Evolutionary conservation across 2,797 vertebrate species (phyloP).

Genomic region (Myripristis jacobus): DNA sequence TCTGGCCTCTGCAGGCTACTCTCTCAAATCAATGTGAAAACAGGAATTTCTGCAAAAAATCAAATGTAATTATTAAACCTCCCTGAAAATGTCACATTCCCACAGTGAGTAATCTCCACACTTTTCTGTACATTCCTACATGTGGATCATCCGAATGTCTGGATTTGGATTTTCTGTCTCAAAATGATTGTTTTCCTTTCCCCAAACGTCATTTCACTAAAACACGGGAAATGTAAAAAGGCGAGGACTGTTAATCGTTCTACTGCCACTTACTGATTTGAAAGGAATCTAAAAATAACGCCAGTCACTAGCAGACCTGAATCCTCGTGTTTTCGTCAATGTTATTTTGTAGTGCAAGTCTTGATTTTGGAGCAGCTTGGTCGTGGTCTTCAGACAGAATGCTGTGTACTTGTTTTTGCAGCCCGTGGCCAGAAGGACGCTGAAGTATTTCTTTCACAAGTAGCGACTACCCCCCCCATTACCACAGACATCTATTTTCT

Average conservation of each 20-base stretch:
- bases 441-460: background rate
- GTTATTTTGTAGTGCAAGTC: background rate
- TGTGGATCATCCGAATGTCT: background rate
- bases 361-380: constrained; percentile 10
- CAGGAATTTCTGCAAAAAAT: background rate
- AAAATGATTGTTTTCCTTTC: background rate
- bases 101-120: background rate
- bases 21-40: background rate
- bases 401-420: background rate
- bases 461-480: background rate
- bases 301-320: constrained; percentile 26
- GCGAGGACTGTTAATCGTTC: background rate
- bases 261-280: constrained; percentile 2
- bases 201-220: background rate
- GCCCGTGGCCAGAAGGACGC: background rate
- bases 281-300: constrained; percentile 16
- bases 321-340: background rate
- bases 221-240: background rate
- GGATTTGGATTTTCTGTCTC: background rate
- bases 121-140: background rate
- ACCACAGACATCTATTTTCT: constrained; percentile 23
- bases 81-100: background rate
- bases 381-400: constrained; percentile 19
- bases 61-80: background rate
- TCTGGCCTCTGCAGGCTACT: background rate